phyloP scores from a whole-genome alignment of 2,797 vertebrate species.

The Nasua narica region DNA sequence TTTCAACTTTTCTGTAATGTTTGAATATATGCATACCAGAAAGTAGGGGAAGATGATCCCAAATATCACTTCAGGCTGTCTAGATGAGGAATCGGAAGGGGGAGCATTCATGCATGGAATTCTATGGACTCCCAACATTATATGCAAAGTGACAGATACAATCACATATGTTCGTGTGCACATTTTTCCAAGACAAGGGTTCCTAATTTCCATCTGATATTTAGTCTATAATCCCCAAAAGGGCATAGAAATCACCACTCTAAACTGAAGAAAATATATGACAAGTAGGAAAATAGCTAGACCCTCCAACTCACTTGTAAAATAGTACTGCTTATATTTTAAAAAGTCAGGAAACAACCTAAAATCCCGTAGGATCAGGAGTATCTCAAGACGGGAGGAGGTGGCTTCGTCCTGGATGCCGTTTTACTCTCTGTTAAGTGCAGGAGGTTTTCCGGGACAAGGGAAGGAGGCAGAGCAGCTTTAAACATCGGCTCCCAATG shows the following conservation, averaged over 20 bases:
- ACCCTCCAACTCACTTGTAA: background rate
- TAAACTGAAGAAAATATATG: background rate
- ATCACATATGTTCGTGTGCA: background rate
- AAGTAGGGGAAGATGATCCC: background rate
- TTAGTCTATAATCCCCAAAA: background rate
- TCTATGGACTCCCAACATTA: background rate
- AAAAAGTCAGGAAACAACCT: background rate
- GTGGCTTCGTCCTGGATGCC: background rate
- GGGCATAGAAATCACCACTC: background rate
- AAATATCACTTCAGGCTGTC: background rate
- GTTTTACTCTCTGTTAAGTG: background rate
- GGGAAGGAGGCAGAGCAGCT: background rate
- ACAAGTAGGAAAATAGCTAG: background rate
- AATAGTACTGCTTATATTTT: background rate
- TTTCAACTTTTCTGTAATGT: background rate
- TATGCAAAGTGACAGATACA: background rate
- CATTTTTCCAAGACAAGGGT: background rate
- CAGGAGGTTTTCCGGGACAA: background rate
- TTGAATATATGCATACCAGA: background rate
- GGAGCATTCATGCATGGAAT: background rate
- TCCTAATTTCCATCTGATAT: background rate
- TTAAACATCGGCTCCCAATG: background rate
- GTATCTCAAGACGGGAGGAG: background rate
- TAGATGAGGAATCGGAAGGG: background rate
- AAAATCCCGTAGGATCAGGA: background rate